Percentiles rank a stretch among this genome's conserved stretches.
phyloP scores from a whole-genome alignment of 2,113 vertebrate genomes.

The Corapipo altera region DNA sequence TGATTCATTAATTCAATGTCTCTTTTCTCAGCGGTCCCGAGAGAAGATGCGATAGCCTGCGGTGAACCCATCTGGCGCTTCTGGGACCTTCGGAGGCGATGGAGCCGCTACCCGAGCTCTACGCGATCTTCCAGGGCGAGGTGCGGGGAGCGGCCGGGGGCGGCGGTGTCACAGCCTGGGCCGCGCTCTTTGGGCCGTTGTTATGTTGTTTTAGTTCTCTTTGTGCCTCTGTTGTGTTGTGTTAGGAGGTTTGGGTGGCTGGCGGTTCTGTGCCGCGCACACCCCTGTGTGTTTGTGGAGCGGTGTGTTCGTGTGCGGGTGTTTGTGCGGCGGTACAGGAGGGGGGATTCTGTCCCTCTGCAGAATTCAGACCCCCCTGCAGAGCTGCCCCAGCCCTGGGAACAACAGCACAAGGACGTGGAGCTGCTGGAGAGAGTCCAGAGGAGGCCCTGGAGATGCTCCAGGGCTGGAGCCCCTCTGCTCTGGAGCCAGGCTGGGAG shows the following conservation, averaged over 20 bases:
- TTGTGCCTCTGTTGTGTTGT: fast-evolving
- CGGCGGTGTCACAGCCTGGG: fast-evolving
- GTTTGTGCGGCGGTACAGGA: fast-evolving
- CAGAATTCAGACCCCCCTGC: neutral
- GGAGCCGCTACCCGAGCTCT: constrained; percentile 87
- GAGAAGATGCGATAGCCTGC: neutral
- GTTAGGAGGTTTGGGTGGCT: fast-evolving
- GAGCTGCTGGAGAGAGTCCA: neutral
- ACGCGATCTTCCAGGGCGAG: constrained; percentile 88
- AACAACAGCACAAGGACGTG: neutral
- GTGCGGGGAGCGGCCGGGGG: constrained; percentile 41
- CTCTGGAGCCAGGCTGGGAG: neutral
- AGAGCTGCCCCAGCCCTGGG: neutral
- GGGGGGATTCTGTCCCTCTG: fast-evolving
- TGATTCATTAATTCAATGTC: fast-evolving
- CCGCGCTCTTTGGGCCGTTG: neutral
- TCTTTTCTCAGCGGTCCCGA: fast-evolving
- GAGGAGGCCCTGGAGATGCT: neutral
- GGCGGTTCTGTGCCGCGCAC: fast-evolving
- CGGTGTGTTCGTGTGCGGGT: fast-evolving
- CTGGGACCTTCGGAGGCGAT: constrained; percentile 62
- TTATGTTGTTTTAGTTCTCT: neutral
- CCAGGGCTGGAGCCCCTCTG: neutral
- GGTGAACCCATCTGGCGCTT: fast-evolving
- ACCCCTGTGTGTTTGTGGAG: fast-evolving